A percentile compares a stretch with the other conserved stretches of the same genome.
phyloP scores from a whole-genome alignment of 2,113 vertebrate genomes.

The Anhinga anhinga region DNA sequence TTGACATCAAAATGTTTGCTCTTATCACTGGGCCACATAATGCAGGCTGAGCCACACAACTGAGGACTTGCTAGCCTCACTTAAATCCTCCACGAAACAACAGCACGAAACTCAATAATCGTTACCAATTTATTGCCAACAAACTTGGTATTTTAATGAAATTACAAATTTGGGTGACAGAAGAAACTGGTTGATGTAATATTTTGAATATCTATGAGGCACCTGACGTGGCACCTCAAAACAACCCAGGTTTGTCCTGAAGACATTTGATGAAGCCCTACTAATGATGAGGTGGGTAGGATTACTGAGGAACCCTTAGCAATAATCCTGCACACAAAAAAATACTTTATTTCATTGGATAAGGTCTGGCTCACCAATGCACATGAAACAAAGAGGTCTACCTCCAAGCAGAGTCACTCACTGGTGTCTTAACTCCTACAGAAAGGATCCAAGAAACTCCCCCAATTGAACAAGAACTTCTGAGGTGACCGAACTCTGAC shows the following conservation, averaged over 20 bases:
- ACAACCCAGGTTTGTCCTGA: not conserved
- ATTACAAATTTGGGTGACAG: not conserved
- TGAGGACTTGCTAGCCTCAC: not conserved
- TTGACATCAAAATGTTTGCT: not conserved
- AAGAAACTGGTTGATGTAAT: not conserved
- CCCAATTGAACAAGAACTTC: constrained; percentile 17
- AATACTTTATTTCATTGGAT: not conserved
- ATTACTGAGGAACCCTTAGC: not conserved
- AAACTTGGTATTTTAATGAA: not conserved
- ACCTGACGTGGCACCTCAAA: not conserved
- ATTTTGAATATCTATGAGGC: not conserved
- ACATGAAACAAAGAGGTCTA: constrained; percentile 2
- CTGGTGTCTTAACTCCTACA: not conserved
- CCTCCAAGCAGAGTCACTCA: not conserved
- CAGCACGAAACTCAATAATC: not conserved
- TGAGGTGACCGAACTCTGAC: constrained; percentile 31
- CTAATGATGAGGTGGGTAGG: constrained; percentile 4
- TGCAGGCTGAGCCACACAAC: not conserved
- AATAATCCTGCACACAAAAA: not conserved
- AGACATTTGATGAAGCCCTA: not conserved
- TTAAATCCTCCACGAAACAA: not conserved
- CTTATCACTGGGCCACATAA: not conserved
- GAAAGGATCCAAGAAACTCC: constrained; percentile 28
- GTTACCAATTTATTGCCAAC: not conserved
- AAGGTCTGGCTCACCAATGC: not conserved